Evolutionary conservation across 1,140 invertebrate species (phyloP), one percentile per base, ranked within the genome.

Genomic region (Seison nebaliae): DNA sequence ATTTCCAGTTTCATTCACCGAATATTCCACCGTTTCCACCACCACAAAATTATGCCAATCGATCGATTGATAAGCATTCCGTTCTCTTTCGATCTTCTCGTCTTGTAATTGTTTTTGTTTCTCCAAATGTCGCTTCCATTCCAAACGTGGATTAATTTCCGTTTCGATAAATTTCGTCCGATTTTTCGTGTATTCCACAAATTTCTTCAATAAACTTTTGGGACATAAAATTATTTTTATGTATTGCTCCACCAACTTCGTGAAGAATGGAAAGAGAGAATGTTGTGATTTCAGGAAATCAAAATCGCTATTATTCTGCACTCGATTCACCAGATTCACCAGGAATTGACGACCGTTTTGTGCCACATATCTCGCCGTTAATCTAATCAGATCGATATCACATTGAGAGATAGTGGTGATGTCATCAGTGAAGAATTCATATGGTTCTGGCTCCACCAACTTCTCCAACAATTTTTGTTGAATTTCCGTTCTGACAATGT

Each of bases 21-120:
- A 80, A 57, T 94, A 98, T 57, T 98, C 91, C 0, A 98, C 86
- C 0, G 86, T 96, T 59, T 98, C 88, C 0, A 98, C 91, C 1
- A 98, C 84, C 2, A 96, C 86, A 64, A 98, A 98, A 60, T 96
- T 86, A 53, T 98, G 91, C 91, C 91, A 98, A 55, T 98, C 91
- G 46, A 98, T 93, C 49, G 84, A 78, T 3, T 81, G 79, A 55
- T 94, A 94, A 0, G 84, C 81, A 21, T 69, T 63, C 60, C 84
- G 67, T 59, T 96, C 91, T 24, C 76, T 69, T 57, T 98, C 88
- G 12, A 79, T 66, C 49, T 78, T 76, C 48, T 88, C 81, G 54
- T 94, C 81, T 55, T 91, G 81, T 43, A 76, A 74, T 1, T 76
- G 69, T 35, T 71, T 73, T 50, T 88, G 76, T 11, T 74, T 70